A percentile compares a stretch with the other conserved stretches of the same genome.
Conservation (phyloP, 1,140 invertebrate species). For the Stegodyphus mimosarum region DNA sequence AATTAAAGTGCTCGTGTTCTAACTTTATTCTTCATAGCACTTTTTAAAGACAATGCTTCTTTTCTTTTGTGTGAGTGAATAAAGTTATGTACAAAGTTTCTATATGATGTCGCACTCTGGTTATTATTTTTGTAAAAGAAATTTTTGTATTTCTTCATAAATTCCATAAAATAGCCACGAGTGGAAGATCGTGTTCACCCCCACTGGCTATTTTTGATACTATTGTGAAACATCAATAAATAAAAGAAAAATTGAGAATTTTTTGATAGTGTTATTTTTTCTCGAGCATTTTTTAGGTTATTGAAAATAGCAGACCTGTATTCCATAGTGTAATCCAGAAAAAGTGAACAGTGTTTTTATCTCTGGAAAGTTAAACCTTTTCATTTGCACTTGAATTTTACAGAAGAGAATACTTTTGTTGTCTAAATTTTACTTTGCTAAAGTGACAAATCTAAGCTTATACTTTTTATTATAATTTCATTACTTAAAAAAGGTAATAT, state of each 20-base stretch:
- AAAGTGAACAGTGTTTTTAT: too few species aligned
- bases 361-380: too few species aligned
- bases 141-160: conserved; percentile 49
- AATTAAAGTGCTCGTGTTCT: not conserved
- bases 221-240: conserved; percentile 42
- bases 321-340: too few species aligned
- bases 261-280: too few species aligned
- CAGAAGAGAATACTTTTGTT: too few species aligned
- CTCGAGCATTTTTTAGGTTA: too few species aligned
- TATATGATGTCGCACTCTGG: conserved; percentile 41
- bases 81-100: conserved; percentile 46
- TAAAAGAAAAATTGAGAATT: conserved; percentile 24
- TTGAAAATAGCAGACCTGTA: too few species aligned
- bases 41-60: not conserved
- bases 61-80: conserved; percentile 24
- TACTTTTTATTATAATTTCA: too few species aligned
- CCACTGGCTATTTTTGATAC: conserved; percentile 50
- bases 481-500: too few species aligned
- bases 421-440: too few species aligned
- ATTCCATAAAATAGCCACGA: conserved; percentile 49
- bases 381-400: too few species aligned
- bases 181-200: conserved; percentile 1
- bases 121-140: conserved; percentile 55
- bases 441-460: too few species aligned
- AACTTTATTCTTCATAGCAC: not conserved